Base-by-base conservation (phyloP, 2,888 invertebrate genomes). In the Schizaphis graminum region DNA sequence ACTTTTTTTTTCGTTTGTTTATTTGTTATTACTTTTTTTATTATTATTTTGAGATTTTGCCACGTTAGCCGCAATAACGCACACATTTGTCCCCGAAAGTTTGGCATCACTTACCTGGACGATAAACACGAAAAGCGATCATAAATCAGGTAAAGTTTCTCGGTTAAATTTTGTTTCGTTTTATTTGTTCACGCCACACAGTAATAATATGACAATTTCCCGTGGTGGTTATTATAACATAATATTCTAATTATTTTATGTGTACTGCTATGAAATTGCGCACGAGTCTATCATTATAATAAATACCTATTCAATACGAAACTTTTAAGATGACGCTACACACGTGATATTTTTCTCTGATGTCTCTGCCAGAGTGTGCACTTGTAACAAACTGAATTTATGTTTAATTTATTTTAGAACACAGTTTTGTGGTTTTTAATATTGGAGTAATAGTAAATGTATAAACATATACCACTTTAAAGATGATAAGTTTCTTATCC, bases 101-200 rank as follows among this genome's bases (percentile, higher is more conserved):
- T 77, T 77, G 77, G 77, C 77, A 41, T 77, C 35, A 35, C 35
- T 61, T 77, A 77, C 21, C 35, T 24, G 35, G 35, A 35, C 11
- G 41, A 21, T 28, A 88, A 88, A 88, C 88, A 88, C 47, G 47
- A 53, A n/a, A 88, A 88, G 53, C 88, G 53, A n/a, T 44, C 88
- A 44, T 53, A 44, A 53, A 88, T n/a, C 47, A 88, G 77, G 77
- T 77, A 77, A 77, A 77, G 77, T 77, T 77, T 77, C 8, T 35
- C 13, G 16, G 67, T 35, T 35, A 21, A 35, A 35, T 77, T 21
- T 77, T 77, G 21, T 35, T 77, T 35, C 35, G 77, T 35, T n/a
- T 5, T 77, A 77, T 24, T 77, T 77, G 35, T 77, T 35, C 8
- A 21, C 35, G 35, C 35, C 77, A 35, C 35, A 35, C 77, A 11